phyloP scores from a whole-genome alignment of 2,113 vertebrate genomes.

The Prunella himalayana region DNA sequence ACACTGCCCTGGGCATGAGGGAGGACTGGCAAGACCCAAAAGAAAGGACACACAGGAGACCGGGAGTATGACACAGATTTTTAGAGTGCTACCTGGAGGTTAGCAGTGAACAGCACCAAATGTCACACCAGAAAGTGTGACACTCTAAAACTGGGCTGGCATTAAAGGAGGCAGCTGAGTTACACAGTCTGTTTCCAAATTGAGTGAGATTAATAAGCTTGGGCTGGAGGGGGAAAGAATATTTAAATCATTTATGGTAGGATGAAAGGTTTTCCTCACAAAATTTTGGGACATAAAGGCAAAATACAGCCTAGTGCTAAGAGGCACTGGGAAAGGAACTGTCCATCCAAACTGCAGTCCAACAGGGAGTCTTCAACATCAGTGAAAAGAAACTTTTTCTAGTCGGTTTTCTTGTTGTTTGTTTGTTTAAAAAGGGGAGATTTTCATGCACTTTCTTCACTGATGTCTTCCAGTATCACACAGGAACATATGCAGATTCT shows the following conservation, averaged over 20 bases:
- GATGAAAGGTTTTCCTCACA: not conserved
- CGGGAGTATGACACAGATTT: rapidly evolving
- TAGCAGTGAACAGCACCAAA: not conserved
- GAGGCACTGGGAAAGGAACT: not conserved
- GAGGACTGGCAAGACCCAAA: not conserved
- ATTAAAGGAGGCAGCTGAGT: not conserved
- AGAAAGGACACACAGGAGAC: not conserved
- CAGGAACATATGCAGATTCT: not conserved
- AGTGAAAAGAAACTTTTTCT: not conserved
- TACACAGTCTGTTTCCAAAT: not conserved
- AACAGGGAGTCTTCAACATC: not conserved
- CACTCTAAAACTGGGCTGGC: not conserved
- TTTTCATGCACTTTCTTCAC: not conserved
- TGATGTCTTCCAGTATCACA: not conserved
- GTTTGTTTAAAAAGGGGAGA: not conserved
- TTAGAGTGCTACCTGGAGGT: not conserved
- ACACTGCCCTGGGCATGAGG: not conserved
- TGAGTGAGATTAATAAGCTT: not conserved
- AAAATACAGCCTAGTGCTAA: not conserved
- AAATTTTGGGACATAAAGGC: not conserved
- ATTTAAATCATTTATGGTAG: not conserved
- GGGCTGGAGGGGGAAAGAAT: not conserved
- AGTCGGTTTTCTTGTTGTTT: not conserved
- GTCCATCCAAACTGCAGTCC: not conserved
- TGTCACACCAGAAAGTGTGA: not conserved